phyloP scores from a whole-genome alignment of 2,113 vertebrate species.

The Oxyruncus cristatus region DNA sequence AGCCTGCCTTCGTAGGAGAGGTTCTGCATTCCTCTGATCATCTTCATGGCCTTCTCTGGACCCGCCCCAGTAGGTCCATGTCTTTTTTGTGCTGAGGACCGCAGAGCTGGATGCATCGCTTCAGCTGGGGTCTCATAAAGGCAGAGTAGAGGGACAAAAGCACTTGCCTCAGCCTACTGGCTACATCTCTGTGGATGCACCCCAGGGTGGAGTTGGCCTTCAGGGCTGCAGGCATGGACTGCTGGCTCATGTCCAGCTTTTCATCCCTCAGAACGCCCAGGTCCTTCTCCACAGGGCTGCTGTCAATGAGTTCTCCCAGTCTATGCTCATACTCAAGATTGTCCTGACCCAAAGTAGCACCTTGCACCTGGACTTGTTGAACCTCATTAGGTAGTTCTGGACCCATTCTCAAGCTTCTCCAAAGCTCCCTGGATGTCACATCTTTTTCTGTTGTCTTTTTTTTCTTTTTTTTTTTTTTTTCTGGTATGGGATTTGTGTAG shows the following conservation, averaged over 20 bases:
- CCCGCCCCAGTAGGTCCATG: neutral
- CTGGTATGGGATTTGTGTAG: too few species aligned
- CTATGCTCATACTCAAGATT: neutral
- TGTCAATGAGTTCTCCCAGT: neutral
- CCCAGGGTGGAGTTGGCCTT: neutral
- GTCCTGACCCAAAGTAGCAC: neutral
- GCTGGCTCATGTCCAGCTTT: neutral
- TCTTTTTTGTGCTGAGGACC: neutral
- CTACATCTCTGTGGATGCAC: neutral
- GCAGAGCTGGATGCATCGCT: neutral
- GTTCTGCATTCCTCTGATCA: neutral
- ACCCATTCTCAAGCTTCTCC: neutral
- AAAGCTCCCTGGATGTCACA: neutral
- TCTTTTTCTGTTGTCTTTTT: neutral
- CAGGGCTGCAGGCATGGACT: neutral
- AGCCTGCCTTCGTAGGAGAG: neutral
- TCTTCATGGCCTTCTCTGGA: neutral
- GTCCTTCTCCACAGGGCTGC: neutral
- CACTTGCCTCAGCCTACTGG: neutral
- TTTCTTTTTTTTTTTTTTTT: neutral
- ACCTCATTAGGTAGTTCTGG: neutral
- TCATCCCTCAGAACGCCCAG: neutral
- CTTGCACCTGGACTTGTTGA: neutral
- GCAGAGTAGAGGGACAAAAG: neutral
- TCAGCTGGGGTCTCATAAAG: neutral